Evolutionary conservation across 2,797 vertebrate genomes (phyloP).

Genomic region (Intellagama lesueurii): DNA sequence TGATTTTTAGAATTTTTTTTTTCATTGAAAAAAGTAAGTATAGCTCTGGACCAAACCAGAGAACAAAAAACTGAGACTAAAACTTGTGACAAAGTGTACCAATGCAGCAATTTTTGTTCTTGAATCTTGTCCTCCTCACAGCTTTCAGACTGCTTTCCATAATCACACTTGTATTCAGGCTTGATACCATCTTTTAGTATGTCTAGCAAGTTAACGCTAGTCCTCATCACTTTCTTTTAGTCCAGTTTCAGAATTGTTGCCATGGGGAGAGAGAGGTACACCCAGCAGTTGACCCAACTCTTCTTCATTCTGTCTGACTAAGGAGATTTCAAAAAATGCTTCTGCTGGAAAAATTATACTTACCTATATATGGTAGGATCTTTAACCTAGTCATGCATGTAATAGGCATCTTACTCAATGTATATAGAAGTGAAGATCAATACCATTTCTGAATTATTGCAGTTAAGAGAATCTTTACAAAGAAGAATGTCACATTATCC

Average conservation of each 20-base stretch:
- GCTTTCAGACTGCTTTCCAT: neutral
- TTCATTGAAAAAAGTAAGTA: neutral
- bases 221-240: neutral
- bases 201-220: neutral
- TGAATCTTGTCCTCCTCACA: neutral
- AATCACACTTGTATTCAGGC: neutral
- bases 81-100: neutral
- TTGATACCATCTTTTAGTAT: neutral
- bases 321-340: neutral
- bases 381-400: neutral
- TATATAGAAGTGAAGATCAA: neutral
- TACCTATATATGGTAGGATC: neutral
- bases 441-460: neutral
- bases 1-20: neutral
- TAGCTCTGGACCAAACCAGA: neutral
- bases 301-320: neutral
- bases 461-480: neutral
- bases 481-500: neutral
- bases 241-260: neutral
- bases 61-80: neutral
- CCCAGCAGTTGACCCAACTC: neutral
- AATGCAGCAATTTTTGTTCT: neutral
- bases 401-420: neutral
- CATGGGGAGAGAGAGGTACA: neutral
- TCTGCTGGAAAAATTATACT: neutral